These are phyloP conservation scores for Zoanthus sansibaricus DNA, from an alignment of 92 coral and sea anemone species.

Conservation along the genomic window DNA sequence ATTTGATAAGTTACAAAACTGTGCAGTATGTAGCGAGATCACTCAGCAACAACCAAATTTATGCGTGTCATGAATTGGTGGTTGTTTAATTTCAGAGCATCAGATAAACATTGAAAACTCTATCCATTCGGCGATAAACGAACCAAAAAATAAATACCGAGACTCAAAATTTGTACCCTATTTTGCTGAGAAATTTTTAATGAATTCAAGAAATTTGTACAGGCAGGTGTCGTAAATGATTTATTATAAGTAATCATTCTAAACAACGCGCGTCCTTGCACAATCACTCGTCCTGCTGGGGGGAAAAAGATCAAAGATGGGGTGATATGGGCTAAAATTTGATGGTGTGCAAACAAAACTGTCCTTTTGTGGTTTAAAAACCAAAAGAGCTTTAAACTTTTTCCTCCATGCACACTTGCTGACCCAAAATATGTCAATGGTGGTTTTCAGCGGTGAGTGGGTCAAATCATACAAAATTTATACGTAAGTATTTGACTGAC, in stretches of 20 bases:
- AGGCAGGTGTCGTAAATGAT: slow-evolving; percentile 93
- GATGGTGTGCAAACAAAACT: slow-evolving; percentile 56
- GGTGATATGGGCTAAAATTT: slow-evolving; percentile 67
- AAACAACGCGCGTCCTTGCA: slow-evolving; percentile 81
- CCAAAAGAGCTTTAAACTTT: slow-evolving; percentile 32
- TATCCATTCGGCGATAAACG: slow-evolving; percentile 3
- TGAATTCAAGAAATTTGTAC: slow-evolving; percentile 76
- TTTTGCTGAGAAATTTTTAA: slow-evolving; percentile 47
- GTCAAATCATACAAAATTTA: slow-evolving; percentile 89
- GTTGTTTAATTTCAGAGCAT: slow-evolving; percentile 22
- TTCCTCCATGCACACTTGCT: slow-evolving; percentile 55
- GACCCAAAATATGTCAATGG: slow-evolving; percentile 32
- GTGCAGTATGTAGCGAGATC: slow-evolving; percentile 65
- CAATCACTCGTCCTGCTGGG: slow-evolving; percentile 87
- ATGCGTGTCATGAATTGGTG: slow-evolving; percentile 9
- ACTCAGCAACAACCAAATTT: slow-evolving; percentile 57
- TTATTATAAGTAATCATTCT: slow-evolving; percentile 90
- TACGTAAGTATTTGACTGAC: slow-evolving; percentile 93
- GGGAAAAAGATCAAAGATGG: slow-evolving; percentile 82
- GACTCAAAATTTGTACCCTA: slow-evolving; percentile 1
- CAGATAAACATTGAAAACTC: neutral
- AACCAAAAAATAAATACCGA: neutral
- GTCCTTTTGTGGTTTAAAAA: slow-evolving; percentile 52
- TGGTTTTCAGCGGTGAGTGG: slow-evolving; percentile 57
- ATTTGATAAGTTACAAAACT: slow-evolving; percentile 81